Evolutionary conservation across 2,888 invertebrate species (phyloP).

Genomic region (Deilephila porcellus): DNA sequence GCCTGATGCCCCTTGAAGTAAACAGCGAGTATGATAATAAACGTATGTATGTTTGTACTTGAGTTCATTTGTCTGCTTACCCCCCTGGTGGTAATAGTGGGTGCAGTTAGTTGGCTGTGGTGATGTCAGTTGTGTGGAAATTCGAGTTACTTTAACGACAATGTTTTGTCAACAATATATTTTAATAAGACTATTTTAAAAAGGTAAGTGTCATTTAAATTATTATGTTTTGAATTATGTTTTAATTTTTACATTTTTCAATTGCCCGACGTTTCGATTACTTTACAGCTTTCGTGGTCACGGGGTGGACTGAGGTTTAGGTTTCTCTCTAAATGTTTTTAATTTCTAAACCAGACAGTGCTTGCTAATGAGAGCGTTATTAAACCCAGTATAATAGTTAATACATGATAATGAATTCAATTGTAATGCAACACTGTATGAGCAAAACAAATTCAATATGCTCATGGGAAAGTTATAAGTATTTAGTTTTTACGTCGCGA

Average conservation of each 20-base stretch:
- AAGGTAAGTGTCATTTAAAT: no score
- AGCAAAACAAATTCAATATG: not conserved
- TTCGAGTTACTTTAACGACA: not conserved
- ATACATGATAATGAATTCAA: not conserved
- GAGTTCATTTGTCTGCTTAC: slow-evolving; percentile 59
- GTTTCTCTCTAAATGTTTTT: no score
- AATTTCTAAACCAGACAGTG: no score
- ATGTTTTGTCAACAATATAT: not conserved
- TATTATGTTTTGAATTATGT: no score
- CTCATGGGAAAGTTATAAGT: slow-evolving; percentile 10
- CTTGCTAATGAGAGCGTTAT: no score
- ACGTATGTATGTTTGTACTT: slow-evolving; percentile 54
- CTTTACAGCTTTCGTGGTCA: no score
- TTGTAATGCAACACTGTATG: not conserved
- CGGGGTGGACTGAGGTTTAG: no score
- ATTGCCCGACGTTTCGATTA: no score
- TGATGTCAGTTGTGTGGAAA: not conserved
- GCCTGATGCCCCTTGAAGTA: slow-evolving; percentile 56
- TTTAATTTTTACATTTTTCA: no score
- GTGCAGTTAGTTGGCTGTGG: slow-evolving; percentile 50
- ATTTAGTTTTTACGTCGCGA: slow-evolving; percentile 9
- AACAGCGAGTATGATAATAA: slow-evolving; percentile 62
- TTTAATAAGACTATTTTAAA: no score
- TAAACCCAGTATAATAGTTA: no score
- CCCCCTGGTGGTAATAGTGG: slow-evolving; percentile 40